These are phyloP conservation scores for Ia io DNA, from an alignment of 2,113 vertebrate genomes.

Conservation along the genomic window DNA sequence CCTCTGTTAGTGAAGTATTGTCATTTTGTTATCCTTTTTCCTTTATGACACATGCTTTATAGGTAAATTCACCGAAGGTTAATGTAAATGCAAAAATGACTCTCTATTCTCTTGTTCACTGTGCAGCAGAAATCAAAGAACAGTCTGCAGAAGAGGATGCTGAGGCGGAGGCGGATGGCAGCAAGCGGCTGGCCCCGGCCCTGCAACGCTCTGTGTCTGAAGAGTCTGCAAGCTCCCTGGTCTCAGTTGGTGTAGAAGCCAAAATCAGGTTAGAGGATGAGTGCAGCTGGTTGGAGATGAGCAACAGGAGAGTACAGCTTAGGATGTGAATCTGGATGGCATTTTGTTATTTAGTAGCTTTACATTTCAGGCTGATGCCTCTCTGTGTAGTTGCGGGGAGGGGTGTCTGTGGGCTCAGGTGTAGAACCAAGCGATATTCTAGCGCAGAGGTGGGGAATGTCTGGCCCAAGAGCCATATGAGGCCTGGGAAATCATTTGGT, in stretches of 20 bases:
- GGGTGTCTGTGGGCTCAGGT: background rate
- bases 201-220: conserved; percentile 88
- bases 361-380: conserved; percentile 20
- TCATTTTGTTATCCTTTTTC: background rate
- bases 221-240: conserved; percentile 87
- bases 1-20: background rate
- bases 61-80: background rate
- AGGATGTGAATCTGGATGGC: accelerated
- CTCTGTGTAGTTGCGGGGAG: background rate
- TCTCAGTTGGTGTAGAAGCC: conserved; percentile 89
- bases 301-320: background rate
- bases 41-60: background rate
- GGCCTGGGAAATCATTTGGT: too few relatives aligned
- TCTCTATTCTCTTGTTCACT: background rate
- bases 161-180: conserved; percentile 83
- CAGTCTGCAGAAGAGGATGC: conserved; percentile 81
- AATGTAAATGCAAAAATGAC: background rate
- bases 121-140: conserved; percentile 85
- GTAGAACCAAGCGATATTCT: background rate
- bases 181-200: conserved; percentile 82
- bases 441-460: too few relatives aligned
- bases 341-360: background rate
- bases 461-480: too few relatives aligned
- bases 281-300: too few relatives aligned
- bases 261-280: conserved; percentile 86